These are phyloP conservation scores for Pseudorectes ferrugineus DNA, from an alignment of 2,113 vertebrate species.

Conservation along the genomic window DNA sequence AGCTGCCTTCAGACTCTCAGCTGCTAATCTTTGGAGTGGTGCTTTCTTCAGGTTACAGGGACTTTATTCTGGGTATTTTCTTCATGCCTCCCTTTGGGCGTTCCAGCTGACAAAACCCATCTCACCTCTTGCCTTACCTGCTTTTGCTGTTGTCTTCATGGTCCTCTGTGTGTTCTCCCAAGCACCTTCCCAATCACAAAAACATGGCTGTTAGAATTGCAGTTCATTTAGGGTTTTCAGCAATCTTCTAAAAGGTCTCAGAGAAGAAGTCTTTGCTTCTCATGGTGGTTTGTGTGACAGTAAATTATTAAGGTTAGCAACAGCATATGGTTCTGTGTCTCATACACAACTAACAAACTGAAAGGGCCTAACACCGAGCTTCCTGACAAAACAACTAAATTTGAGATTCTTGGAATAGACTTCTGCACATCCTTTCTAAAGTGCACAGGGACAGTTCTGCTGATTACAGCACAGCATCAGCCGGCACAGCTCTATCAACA, in stretches of 20 bases:
- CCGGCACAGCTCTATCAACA: neutral
- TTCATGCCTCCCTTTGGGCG: neutral
- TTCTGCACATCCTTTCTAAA: neutral
- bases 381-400: neutral
- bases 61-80: neutral
- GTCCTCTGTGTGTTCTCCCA: neutral
- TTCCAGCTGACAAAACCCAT: neutral
- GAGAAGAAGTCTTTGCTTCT: neutral
- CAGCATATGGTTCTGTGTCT: neutral
- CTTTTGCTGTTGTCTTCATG: neutral
- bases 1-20: neutral
- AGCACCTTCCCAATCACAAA: neutral
- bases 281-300: neutral
- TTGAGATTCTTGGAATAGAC: neutral
- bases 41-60: neutral
- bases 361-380: neutral
- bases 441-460: neutral
- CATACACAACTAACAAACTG: neutral
- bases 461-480: neutral
- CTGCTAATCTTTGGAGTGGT: neutral
- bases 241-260: neutral
- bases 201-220: neutral
- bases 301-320: neutral
- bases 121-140: neutral
- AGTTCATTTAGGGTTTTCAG: neutral